Evolutionary conservation across 2,888 invertebrate species (phyloP).

Genomic region (Stratiomys singularior): DNA sequence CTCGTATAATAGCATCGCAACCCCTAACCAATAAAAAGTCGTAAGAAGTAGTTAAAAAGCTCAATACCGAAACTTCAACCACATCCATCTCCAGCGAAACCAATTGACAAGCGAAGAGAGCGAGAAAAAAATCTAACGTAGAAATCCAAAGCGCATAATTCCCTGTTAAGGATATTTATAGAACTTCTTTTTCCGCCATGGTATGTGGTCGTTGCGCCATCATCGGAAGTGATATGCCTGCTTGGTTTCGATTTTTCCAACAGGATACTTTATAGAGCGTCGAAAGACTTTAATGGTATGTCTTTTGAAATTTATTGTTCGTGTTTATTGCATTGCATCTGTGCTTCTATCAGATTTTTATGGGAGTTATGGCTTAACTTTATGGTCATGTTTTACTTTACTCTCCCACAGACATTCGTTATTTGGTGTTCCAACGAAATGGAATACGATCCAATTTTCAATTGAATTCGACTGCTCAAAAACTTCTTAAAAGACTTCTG

Average conservation of each 20-base stretch:
- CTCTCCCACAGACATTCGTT: slow-evolving; percentile 26
- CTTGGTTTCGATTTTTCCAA: slow-evolving; percentile 33
- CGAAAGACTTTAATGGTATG: slow-evolving; percentile 46
- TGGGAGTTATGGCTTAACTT: slow-evolving; percentile 47
- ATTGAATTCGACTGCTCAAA: slow-evolving; percentile 24
- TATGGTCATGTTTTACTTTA: slow-evolving; percentile 46
- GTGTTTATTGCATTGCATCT: slow-evolving; percentile 49
- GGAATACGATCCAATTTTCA: slow-evolving; percentile 44
- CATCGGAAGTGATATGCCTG: slow-evolving; percentile 41
- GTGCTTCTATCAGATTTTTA: slow-evolving; percentile 46
- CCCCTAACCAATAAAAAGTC: slow-evolving; percentile 40
- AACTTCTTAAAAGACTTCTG: neutral
- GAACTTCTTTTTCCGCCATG: neutral
- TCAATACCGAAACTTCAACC: slow-evolving; percentile 32
- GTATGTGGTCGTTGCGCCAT: slow-evolving; percentile 14
- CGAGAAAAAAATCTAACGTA: neutral
- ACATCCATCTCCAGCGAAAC: slow-evolving; percentile 16
- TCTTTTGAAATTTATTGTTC: slow-evolving; percentile 47
- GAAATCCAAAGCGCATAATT: slow-evolving; percentile 27
- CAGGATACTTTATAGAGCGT: slow-evolving; percentile 39
- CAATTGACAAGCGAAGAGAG: no score
- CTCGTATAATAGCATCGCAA: no score
- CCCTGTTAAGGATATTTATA: slow-evolving; percentile 41
- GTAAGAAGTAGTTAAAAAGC: slow-evolving; percentile 23
- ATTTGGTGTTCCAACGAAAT: slow-evolving; percentile 14